These are phyloP conservation scores for Ectropis grisescens DNA, from an alignment of 1,140 invertebrate species.

Conservation along the genomic window DNA sequence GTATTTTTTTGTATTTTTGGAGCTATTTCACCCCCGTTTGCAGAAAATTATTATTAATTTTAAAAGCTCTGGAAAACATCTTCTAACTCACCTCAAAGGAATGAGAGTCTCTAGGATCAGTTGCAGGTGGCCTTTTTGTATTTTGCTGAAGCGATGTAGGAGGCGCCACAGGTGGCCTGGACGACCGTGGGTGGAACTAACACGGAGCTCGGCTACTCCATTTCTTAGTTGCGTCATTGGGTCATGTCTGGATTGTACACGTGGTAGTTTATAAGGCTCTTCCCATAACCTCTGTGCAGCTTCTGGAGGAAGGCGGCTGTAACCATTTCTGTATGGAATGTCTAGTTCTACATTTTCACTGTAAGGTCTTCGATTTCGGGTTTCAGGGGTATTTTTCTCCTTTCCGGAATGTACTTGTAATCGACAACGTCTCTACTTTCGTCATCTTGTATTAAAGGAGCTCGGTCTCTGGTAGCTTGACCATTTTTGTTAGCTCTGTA, in stretches of 20 bases:
- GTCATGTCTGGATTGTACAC: constrained; percentile 48
- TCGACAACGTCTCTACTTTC: constrained; percentile 54
- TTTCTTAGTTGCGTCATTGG: constrained; percentile 45
- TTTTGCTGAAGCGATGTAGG: constrained; percentile 25
- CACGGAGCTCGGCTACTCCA: constrained; percentile 47
- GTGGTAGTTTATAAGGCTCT: constrained; percentile 48
- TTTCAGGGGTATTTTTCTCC: constrained; percentile 37
- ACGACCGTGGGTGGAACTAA: constrained; percentile 45
- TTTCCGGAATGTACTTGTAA: constrained; percentile 37
- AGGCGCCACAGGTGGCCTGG: constrained; percentile 41
- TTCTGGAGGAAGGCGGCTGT: constrained; percentile 34
- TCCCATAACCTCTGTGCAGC: constrained; percentile 45
- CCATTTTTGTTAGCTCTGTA: constrained; percentile 36
- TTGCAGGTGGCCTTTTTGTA: constrained; percentile 43
- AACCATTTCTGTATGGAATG: constrained; percentile 47
- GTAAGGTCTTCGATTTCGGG: constrained; percentile 50
- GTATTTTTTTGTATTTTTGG: no score
- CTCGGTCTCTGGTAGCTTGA: constrained; percentile 24
- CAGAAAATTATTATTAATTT: no score
- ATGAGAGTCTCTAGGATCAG: constrained; percentile 58
- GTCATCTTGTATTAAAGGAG: constrained; percentile 45
- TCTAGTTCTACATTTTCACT: constrained; percentile 61
- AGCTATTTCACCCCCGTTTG: no score
- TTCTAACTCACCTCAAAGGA: constrained; percentile 59
- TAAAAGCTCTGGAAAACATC: no score